Evolutionary conservation across 2,113 vertebrate genomes (phyloP).

Genomic region (Paedocypris sp.): DNA sequence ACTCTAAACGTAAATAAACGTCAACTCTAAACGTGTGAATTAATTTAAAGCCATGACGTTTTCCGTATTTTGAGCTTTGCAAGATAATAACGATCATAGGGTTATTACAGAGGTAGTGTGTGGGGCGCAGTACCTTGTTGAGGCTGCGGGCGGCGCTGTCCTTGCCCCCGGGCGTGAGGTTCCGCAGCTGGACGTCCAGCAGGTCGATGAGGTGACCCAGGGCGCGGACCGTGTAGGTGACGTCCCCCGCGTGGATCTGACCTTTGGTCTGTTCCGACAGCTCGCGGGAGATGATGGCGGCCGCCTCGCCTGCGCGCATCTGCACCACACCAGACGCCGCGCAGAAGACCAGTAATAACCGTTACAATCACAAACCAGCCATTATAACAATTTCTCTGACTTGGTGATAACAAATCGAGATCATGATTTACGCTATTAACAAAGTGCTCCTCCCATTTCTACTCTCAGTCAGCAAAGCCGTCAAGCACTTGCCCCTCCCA

Average conservation of each 20-base stretch:
- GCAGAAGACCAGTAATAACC: too few relatives aligned
- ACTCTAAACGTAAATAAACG: background rate
- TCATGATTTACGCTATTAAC: too few relatives aligned
- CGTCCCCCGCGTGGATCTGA: slow-evolving; percentile 82
- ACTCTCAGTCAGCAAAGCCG: too few relatives aligned
- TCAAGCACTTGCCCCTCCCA: too few relatives aligned
- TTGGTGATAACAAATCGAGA: too few relatives aligned
- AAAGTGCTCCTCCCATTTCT: too few relatives aligned
- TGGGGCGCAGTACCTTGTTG: slow-evolving; percentile 73
- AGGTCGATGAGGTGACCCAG: slow-evolving; percentile 93
- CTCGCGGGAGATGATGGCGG: slow-evolving; percentile 88
- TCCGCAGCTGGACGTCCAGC: slow-evolving; percentile 85
- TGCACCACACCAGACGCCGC: slow-evolving; percentile 45
- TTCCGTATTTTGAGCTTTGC: background rate
- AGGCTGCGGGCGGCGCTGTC: slow-evolving; percentile 94
- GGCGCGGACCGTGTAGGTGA: slow-evolving; percentile 81
- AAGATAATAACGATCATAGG: background rate
- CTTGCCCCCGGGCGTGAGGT: slow-evolving; percentile 90
- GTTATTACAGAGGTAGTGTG: background rate
- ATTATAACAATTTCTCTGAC: too few relatives aligned
- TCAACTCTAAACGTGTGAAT: too few relatives aligned
- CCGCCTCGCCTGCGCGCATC: slow-evolving; percentile 85
- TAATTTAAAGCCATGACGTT: background rate
- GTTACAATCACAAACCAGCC: too few relatives aligned
- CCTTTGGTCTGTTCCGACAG: slow-evolving; percentile 85